A percentile compares a stretch with the other conserved stretches of the same genome.
phyloP scores from a whole-genome alignment of 2,888 invertebrate genomes.

The Sepioteuthis lessoniana region DNA sequence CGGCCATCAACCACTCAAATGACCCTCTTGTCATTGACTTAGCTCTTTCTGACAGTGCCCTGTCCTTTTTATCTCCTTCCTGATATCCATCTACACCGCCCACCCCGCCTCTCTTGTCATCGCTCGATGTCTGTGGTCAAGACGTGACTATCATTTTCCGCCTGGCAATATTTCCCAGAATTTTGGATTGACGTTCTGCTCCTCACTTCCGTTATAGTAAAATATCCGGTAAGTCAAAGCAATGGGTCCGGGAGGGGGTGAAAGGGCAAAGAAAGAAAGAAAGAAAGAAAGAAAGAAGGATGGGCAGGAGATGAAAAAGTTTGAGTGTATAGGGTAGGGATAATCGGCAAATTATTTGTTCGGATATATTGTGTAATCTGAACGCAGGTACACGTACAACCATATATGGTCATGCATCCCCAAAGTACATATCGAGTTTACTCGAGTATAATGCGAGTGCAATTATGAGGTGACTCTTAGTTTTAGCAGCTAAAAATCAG shows the following conservation, averaged over 20 bases:
- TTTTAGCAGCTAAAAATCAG: too few species aligned
- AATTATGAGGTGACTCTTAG: too few species aligned
- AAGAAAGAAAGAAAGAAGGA: neutral
- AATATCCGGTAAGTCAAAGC: neutral
- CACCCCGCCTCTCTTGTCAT: neutral
- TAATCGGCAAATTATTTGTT: too few species aligned
- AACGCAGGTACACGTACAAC: too few species aligned
- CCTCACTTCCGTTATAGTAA: neutral
- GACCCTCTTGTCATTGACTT: too few species aligned
- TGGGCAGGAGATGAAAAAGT: neutral
- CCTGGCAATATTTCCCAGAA: neutral
- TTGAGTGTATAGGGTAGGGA: neutral
- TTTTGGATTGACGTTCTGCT: neutral
- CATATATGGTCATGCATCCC: too few species aligned
- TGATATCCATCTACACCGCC: too few species aligned
- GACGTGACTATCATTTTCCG: constrained; percentile 2
- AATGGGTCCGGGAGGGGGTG: neutral
- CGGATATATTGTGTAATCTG: too few species aligned
- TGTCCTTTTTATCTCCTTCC: neutral
- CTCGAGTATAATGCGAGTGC: too few species aligned
- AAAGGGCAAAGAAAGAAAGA: neutral
- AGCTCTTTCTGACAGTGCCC: too few species aligned
- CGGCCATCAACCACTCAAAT: too few species aligned
- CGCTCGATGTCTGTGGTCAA: neutral
- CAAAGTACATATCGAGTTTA: too few species aligned